Evolutionary conservation across 2,797 vertebrate genomes (phyloP), one percentile per base, ranked within the genome.

Genomic region (Sylvia borin): DNA sequence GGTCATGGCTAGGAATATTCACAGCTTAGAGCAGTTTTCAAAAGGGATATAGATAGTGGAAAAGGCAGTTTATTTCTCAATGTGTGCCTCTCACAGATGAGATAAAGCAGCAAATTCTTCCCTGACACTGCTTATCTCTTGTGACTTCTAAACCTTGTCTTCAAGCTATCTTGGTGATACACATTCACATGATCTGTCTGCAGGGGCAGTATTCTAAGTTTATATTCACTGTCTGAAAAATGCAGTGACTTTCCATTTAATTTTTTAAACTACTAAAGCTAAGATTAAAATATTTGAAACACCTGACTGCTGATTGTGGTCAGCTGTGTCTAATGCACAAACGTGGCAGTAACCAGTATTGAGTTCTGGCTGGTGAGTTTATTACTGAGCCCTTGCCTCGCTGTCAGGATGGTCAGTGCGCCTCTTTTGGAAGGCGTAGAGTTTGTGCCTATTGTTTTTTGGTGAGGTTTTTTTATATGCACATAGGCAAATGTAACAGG

Each of bases 391-490:
- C 42, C 21, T 79, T 55, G 61, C 13, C 7, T 36, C 20, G 42
- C 42, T 85, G 31, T 17, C 20, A 48, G 50, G 7, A 31, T 67
- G 43, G 31, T 90, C 43, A 36, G 13, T 47, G 42, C 38, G 62
- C 4, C 7, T 5, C 55, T 77, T 74, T 36, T 65, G 17, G 34
- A 73, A 77, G 25, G 61, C 18, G 15, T 26, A 27, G 21, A 40
- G n/a, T 54, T 77, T 57, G 9, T 53, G 50, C 3, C 10, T 31
- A 1, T 14, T 6, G 11, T 0, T 43, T 53, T 55, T 65, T n/a
- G 21, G 5, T 38, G 27, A 1, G 5, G 0, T 0, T 11, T 42
- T 73, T 55, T 77, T 1, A 20, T 38, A 7, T 16, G 12, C 32
- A 15, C 2, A 0, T n/a, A 19, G 40, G 38, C 17, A 88, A 58